Evolutionary conservation across 2,113 vertebrate species (phyloP), one percentile per base, ranked within the genome.

Genomic region (Rhineura floridana): DNA sequence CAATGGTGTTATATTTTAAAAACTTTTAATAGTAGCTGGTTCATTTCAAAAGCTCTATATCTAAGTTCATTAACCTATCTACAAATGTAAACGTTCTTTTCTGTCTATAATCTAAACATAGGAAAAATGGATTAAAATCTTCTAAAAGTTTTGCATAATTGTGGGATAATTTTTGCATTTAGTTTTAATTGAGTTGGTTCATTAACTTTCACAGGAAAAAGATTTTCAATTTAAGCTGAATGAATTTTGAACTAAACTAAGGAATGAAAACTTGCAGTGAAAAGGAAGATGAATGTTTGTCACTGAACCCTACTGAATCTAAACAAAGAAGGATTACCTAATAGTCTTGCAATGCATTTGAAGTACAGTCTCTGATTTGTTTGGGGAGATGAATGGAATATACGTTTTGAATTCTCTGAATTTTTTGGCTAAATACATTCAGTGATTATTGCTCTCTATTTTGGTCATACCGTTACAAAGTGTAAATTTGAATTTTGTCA

Each of bases 291-390:
- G 95, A 96, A 97, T 97, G 95, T 97, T 97, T 98, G 96, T 97
- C 97, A 97, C 93, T 95, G 92, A 97, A 96, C 95, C 96, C 95
- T 94, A 95, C 95, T 95, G 95, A 97, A 97, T 97, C 94, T 93
- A 97, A 98, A 98, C 97, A 98, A 98, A 97, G 96, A 97, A 94
- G 95, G 97, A 98, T 98, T 97, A 97, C 96, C 97, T 98, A 97
- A 98, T 96, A 97, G 96, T 97, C 96, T 96, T 96, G 96, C 95
- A 98, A 98, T 97, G 97, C 93, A 97, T 97, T 97, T 98, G 97
- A 98, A 98, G 97, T 96, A 92, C 91, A 97, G 96, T 95, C 96
- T 96, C 94, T 94, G 97, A 94, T 98, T 98, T 98, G 97, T 98
- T 98, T 98, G 95, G 96, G 96, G 95, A 96, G 94, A 94, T 96